A percentile compares a stretch with the other conserved stretches of the same genome.
Conservation (phyloP, 2,797 vertebrate genomes). For the Cyprinodon diabolis region DNA sequence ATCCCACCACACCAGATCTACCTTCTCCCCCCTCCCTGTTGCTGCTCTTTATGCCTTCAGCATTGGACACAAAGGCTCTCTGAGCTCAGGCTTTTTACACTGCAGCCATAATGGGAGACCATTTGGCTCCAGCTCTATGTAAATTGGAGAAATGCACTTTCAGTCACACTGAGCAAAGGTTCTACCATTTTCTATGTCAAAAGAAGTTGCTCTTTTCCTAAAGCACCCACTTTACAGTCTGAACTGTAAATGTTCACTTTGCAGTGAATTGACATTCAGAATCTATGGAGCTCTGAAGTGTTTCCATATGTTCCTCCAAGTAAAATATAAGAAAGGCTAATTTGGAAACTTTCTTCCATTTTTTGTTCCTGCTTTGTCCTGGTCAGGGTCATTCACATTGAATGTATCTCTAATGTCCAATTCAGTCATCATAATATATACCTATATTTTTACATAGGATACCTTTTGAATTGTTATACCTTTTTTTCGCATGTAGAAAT, state of each 20-base stretch:
- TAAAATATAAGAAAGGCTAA: background rate
- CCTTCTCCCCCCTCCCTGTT: slow-evolving; percentile 11
- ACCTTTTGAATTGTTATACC: no score
- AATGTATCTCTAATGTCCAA: no score
- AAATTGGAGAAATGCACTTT: slow-evolving; percentile 19
- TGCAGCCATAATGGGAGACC: slow-evolving; percentile 47
- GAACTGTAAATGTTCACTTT: slow-evolving; percentile 13
- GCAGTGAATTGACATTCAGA: background rate
- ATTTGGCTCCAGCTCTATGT: slow-evolving; percentile 35
- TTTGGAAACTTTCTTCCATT: no score
- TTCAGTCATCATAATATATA: no score
- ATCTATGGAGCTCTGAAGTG: slow-evolving; percentile 6
- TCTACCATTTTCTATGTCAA: slow-evolving; percentile 18
- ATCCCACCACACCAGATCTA: background rate
- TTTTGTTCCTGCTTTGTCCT: no score
- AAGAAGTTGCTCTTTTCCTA: slow-evolving; percentile 23
- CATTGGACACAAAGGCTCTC: slow-evolving; percentile 47
- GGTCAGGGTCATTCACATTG: no score
- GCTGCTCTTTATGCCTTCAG: slow-evolving; percentile 40
- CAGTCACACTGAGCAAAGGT: slow-evolving; percentile 31
- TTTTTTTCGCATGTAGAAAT: no score
- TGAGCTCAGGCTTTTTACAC: slow-evolving; percentile 44
- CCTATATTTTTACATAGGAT: no score
- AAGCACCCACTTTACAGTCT: slow-evolving; percentile 10
- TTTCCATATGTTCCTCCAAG: background rate